phyloP scores from a whole-genome alignment of 2,113 vertebrate species.

The Nannospalax galili region DNA sequence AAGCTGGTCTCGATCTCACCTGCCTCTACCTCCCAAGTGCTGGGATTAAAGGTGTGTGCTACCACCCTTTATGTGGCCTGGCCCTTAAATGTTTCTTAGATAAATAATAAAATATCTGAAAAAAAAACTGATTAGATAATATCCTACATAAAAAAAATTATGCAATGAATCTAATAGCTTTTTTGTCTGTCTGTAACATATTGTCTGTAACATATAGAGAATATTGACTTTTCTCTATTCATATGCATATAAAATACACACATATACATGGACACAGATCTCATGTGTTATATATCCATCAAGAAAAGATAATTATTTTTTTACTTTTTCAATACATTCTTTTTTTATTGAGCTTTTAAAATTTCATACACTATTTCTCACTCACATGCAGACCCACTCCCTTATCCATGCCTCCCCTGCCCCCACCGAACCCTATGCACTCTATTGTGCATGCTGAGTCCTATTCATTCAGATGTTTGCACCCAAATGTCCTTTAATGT shows the following conservation, averaged over 20 bases:
- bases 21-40: neutral
- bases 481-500: too few relatives aligned
- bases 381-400: too few relatives aligned
- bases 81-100: neutral
- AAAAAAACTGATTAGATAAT: neutral
- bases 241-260: neutral
- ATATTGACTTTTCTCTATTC: neutral
- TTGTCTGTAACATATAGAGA: neutral
- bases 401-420: too few relatives aligned
- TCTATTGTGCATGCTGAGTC: too few relatives aligned
- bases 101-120: neutral
- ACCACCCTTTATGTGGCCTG: neutral
- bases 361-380: too few relatives aligned
- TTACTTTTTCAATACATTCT: too few relatives aligned
- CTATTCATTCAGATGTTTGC: too few relatives aligned
- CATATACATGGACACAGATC: too few relatives aligned
- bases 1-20: too few relatives aligned
- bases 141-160: neutral
- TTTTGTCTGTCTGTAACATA: neutral
- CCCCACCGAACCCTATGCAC: too few relatives aligned
- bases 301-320: neutral
- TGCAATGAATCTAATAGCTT: neutral
- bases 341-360: too few relatives aligned
- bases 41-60: neutral
- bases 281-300: neutral